phyloP scores from a whole-genome alignment of 1,140 invertebrate species.

The Patella vulgata region DNA sequence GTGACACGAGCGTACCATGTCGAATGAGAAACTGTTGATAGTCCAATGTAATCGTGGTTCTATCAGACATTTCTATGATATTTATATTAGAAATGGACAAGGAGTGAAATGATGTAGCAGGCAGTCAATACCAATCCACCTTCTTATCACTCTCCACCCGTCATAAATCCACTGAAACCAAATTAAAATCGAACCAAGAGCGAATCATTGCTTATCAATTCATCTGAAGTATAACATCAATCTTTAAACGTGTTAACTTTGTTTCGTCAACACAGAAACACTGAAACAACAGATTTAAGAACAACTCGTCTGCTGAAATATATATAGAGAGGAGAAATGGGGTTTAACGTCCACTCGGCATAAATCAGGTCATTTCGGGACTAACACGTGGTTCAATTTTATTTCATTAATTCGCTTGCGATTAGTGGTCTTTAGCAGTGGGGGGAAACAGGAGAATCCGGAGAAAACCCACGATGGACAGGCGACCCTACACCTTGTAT shows the following conservation, averaged over 20 bases:
- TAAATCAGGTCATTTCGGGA: too few relatives aligned
- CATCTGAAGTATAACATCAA: slow-evolving; percentile 1
- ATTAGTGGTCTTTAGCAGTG: too few relatives aligned
- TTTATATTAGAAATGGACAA: slow-evolving; percentile 3
- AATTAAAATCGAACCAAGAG: slow-evolving; percentile 5
- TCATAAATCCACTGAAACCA: slow-evolving; percentile 3
- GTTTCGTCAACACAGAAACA: slow-evolving; percentile 6
- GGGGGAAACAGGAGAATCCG: too few relatives aligned
- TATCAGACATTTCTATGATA: not conserved
- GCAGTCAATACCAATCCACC: not conserved
- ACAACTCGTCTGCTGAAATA: too few relatives aligned
- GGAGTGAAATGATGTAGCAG: not conserved
- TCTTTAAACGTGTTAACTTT: not conserved
- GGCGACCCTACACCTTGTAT: too few relatives aligned
- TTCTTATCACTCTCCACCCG: not conserved
- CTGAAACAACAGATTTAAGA: too few relatives aligned
- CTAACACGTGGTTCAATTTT: too few relatives aligned
- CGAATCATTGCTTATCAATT: slow-evolving; percentile 1
- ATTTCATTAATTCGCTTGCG: too few relatives aligned
- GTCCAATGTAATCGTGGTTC: slow-evolving; percentile 2
- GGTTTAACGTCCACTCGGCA: too few relatives aligned
- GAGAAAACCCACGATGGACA: too few relatives aligned
- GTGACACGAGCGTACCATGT: not conserved
- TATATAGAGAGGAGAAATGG: too few relatives aligned
- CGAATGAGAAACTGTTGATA: slow-evolving; percentile 2